Evolutionary conservation across 2,888 invertebrate species (phyloP), one percentile per base, ranked within the genome.

Genomic region (Drosophila prolongata): DNA sequence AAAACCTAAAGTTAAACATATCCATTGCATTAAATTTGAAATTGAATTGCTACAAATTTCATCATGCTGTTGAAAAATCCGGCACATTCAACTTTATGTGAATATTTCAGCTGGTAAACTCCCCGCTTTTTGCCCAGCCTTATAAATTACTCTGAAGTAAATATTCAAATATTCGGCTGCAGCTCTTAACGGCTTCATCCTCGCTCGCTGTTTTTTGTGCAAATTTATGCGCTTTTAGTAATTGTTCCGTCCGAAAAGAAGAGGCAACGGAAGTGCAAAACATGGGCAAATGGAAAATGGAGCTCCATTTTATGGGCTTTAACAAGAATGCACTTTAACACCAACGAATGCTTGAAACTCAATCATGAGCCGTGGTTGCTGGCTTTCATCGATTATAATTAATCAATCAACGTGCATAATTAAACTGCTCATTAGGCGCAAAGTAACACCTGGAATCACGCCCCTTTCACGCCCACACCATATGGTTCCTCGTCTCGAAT

Each of bases 361-460:
- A 53, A 55, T 40, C 55, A 40, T 8, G 3, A 10, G 27, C 16
- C 56, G 50, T 24, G 16, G 47, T 27, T 30, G 24, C 19, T 38
- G 40, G 35, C 11, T 54, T 59, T 27, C 75, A 66, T 71, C 69
- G 81, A 87, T 87, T 82, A 75, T 68, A 69, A 69, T 60, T 80
- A 78, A 88, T 88, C 87, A 86, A 88, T 83, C 80, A 88, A 69
- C 65, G 57, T 72, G 74, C 74, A 82, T 88, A 86, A 88, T 88
- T 88, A 72, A 82, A 75, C 80, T 75, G 72, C 70, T 79, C 77
- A 85, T 87, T 81, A 81, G 66, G 59, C 60, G 74, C 19, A 30
- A 44, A 50, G 62, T 44, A 50, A 65, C 55, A 68, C 50, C 49
- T 43, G 40, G 14, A 16, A 11, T 40, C 24, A 24, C 24, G 24